Base-by-base conservation (phyloP, 2,797 vertebrate species). In the Gymnothorax reevesii region DNA sequence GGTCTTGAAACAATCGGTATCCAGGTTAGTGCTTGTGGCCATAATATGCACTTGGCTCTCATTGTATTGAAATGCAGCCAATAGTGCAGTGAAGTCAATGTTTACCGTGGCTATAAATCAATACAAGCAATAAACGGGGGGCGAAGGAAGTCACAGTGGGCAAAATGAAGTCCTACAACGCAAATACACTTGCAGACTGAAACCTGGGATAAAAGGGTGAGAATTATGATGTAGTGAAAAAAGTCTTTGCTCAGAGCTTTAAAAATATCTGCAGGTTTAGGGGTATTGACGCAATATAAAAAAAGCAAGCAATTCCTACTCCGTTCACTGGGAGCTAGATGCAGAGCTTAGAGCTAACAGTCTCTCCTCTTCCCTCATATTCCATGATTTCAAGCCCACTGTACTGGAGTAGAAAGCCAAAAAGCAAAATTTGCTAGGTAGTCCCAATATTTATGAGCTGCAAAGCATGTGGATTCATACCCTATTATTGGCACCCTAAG, bases 11-110 rank as follows among this genome's bases (percentile, higher is more conserved):
- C 1, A 42, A 42, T 1, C 2, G 54, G 8, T 12, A 42, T 84
- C 7, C 20, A 57, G 55, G 12, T 54, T n/a, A 25, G 7, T 55
- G 3, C 55, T 59, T n/a, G 25, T n/a, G 59, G 55, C 1, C 22
- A 33, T 12, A 82, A 27, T 7, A 59, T 27, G 55, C 64, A 52
- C 64, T 60, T 52, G 60, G 82, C 57, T 57, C 20, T 20, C 80
- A 59, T 22, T 55, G 77, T 42, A 5, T 17, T 27, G 82, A 59
- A 55, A 57, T 8, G 27, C 62, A 83, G 86, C 77, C 86, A 75
- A 55, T 52, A 10, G 55, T 9, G 25, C 42, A 22, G 49, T 13
- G 13, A 59, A n/a, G 59, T 3, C 4, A 64, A 83, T 73, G 66
- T 60, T 73, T 77, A 49, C 66, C 49, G 62, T 12, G 27, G 66